Percentiles rank a stretch among this genome's conserved stretches.
phyloP scores from a whole-genome alignment of 2,113 vertebrate species.

The Dicerorhinus sumatrensis region DNA sequence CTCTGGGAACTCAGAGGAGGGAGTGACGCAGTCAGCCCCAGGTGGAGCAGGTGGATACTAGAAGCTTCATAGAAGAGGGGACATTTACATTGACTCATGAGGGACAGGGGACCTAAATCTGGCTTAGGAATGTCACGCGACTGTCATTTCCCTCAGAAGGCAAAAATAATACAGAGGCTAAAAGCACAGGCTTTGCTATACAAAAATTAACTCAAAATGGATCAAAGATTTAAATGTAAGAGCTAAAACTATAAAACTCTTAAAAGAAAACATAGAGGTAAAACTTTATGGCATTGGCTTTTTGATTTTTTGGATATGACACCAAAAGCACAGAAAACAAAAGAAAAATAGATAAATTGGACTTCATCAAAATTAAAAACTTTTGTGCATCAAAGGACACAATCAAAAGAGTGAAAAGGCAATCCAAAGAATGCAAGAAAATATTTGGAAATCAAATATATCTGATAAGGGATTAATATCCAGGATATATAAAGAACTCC shows the following conservation, averaged over 20 bases:
- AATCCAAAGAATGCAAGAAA: not conserved
- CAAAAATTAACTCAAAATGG: not conserved
- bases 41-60: not conserved
- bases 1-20: not conserved
- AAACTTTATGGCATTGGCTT: no score
- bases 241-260: not conserved
- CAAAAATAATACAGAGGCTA: not conserved
- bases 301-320: no score
- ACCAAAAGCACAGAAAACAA: not conserved
- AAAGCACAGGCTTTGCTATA: not conserved
- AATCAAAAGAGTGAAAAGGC: not conserved
- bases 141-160: not conserved
- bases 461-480: not conserved
- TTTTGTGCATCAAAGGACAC: not conserved
- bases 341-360: not conserved
- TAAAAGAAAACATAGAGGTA: no score
- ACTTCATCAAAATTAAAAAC: not conserved
- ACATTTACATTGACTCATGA: not conserved
- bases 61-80: not conserved
- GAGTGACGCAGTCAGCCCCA: no score
- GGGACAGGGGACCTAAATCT: no score
- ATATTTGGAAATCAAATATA: not conserved
- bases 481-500: no score
- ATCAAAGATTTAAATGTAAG: not conserved
- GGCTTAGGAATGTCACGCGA: not conserved